Base-by-base conservation (phyloP, 2,797 vertebrate species). In the Clarias platycephalus region DNA sequence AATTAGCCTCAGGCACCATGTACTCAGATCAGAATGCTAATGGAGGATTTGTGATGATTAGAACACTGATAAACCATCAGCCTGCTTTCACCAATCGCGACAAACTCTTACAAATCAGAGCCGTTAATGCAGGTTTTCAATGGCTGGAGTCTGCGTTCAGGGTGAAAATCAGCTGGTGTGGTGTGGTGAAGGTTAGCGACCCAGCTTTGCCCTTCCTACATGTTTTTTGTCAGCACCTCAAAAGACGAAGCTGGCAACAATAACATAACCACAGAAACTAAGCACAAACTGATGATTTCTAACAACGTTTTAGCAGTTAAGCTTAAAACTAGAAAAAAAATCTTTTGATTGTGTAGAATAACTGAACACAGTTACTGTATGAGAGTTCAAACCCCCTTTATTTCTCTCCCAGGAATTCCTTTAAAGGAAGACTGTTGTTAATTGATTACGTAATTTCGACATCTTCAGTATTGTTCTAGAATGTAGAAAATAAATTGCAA, bases 21-120 rank as follows among this genome's bases (percentile, higher is more conserved):
- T 37, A 86, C 80, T 87, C 37, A 83, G 53, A 24, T 49, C 70
- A 68, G 57, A 78, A 60, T 37, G 75, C 75, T 78, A 62, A 78
- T 60, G 1, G 28, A 60, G 49, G 2, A 34, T 5, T 53, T 34
- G 74, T 22, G 4, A 24, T 58, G 53, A 76, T 76, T 31, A 76
- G 57, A 76, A 57, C 53, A 0, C 26, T n/a, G 34, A 55, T 6
- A 78, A 55, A 31, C 37, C 15, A 18, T 28, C 28, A 40, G 40
- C 28, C 60, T 84, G 64, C 49, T 53, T 44, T 40, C 20, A n/a
- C 26, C 3, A 18, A 4, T 37, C 28, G 75, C 55, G 68, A 26
- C 18, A 57, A 49, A 55, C 10, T 28, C 26, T 53, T 49, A 26
- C 49, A 62, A 37, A 8, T 55, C 71, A 7, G 44, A 75, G n/a